Percentiles rank a stretch among this genome's conserved stretches.
phyloP scores from a whole-genome alignment of 1,140 invertebrate species.

The Drosophila willistoni region DNA sequence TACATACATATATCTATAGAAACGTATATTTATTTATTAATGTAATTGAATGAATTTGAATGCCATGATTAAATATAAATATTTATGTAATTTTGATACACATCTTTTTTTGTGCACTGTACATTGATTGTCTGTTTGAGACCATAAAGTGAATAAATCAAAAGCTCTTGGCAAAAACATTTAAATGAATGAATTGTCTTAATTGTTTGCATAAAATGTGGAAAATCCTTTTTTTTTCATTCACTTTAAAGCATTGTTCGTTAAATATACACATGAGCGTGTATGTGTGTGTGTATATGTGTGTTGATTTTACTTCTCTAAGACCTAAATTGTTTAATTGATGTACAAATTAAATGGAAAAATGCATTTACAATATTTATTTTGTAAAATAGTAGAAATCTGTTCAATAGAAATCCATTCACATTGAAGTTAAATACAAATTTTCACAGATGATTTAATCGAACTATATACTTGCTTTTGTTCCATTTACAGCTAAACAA shows the following conservation, averaged over 20 bases:
- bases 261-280: background rate
- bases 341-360: background rate
- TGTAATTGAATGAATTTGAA: background rate
- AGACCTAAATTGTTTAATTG: slow-evolving; percentile 7
- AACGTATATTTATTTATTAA: too few species aligned
- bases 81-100: background rate
- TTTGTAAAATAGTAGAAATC: background rate
- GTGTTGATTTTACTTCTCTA: slow-evolving; percentile 25
- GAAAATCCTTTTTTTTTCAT: background rate
- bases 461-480: slow-evolving; percentile 19
- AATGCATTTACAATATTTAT: background rate
- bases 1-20: too few species aligned
- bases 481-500: slow-evolving; percentile 42
- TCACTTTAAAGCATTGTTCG: background rate
- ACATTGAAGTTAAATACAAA: background rate
- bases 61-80: background rate
- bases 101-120: background rate
- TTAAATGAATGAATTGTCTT: background rate
- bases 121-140: background rate
- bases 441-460: slow-evolving; percentile 7
- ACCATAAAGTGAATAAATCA: slow-evolving; percentile 19
- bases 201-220: background rate
- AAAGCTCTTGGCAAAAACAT: slow-evolving; percentile 36
- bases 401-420: background rate
- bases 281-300: too few species aligned